Evolutionary conservation across 2,113 vertebrate species (phyloP).

Genomic region (Parotia lawesii): DNA sequence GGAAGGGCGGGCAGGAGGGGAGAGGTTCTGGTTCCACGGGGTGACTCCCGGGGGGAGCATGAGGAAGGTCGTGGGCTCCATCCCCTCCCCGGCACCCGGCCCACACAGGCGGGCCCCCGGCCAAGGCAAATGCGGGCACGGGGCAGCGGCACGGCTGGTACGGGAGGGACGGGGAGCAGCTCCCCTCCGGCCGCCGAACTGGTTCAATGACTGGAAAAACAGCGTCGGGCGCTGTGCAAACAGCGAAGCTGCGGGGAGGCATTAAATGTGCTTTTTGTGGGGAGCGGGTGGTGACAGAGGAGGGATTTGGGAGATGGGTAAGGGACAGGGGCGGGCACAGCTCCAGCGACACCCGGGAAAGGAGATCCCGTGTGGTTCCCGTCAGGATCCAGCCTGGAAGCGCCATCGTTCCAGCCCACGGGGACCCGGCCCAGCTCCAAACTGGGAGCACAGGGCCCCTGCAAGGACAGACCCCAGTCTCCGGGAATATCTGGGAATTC

Average conservation of each 20-base stretch:
- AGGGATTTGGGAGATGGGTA: not conserved
- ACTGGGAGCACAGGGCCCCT: not conserved
- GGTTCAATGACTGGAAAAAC: not conserved
- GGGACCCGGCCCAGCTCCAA: not conserved
- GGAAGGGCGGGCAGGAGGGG: not conserved
- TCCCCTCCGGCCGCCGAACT: not conserved
- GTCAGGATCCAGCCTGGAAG: not conserved
- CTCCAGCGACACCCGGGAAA: not conserved
- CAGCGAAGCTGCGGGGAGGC: not conserved
- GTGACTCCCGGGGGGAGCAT: not conserved
- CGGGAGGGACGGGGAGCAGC: not conserved
- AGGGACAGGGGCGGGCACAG: not conserved
- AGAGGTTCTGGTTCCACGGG: rapidly evolving
- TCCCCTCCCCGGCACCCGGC: not conserved
- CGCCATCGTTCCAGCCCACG: not conserved
- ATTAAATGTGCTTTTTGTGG: rapidly evolving
- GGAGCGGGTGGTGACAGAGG: rapidly evolving
- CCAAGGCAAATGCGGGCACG: not conserved
- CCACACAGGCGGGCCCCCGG: rapidly evolving
- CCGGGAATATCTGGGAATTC: not conserved
- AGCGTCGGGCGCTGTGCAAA: not conserved
- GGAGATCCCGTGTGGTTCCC: rapidly evolving
- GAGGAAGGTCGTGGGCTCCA: not conserved
- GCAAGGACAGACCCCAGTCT: not conserved
- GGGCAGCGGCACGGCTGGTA: rapidly evolving